These are phyloP conservation scores for Podocnemis expansa DNA, from an alignment of 2,113 vertebrate genomes.

Conservation along the genomic window DNA sequence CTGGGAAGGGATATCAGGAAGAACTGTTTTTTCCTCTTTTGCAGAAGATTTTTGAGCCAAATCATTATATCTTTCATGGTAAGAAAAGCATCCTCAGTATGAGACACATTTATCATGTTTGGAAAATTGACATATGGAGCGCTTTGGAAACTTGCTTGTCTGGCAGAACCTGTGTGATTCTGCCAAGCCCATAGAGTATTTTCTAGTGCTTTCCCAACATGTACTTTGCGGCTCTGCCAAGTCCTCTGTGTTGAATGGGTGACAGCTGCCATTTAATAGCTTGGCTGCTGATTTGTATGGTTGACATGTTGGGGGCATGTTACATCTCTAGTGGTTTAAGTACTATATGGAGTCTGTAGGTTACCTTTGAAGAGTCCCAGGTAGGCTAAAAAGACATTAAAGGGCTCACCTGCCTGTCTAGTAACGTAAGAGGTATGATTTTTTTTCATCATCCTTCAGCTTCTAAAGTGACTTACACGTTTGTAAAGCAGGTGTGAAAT, in stretches of 20 bases:
- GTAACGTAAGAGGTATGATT: neutral
- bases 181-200: neutral
- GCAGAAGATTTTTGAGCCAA: neutral
- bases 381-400: neutral
- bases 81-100: neutral
- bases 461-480: neutral
- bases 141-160: slow-evolving; percentile 17
- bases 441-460: neutral
- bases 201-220: neutral
- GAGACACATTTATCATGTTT: neutral
- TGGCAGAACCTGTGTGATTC: neutral
- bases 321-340: neutral
- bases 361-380: neutral
- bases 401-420: neutral
- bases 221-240: neutral
- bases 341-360: neutral
- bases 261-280: neutral
- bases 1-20: neutral
- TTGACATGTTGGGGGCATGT: neutral
- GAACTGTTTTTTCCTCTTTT: neutral
- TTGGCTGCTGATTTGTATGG: neutral
- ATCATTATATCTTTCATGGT: neutral
- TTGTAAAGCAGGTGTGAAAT: neutral
- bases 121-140: neutral
- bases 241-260: neutral